Conservation (phyloP, 2,113 vertebrate genomes). For the Ctenomys sociabilis region DNA sequence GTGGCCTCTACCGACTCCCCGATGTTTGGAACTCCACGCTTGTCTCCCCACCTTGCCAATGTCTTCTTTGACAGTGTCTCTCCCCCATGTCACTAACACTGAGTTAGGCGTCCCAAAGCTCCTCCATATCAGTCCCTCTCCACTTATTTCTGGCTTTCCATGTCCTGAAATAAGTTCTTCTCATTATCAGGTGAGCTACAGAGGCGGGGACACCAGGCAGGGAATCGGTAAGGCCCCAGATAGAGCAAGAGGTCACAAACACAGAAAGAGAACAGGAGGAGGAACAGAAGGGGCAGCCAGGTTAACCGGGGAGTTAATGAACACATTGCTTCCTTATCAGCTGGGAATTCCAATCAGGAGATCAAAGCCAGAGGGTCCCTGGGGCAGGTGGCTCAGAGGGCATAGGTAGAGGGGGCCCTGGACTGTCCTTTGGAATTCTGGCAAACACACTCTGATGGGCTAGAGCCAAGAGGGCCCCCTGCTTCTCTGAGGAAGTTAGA, state of each 20-base stretch:
- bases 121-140: neutral
- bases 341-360: neutral
- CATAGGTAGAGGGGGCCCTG: too few species aligned
- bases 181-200: neutral
- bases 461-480: neutral
- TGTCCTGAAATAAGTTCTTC: neutral
- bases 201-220: neutral
- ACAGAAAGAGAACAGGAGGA: neutral
- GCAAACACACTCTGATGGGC: neutral
- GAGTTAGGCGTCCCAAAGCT: neutral
- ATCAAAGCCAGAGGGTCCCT: neutral
- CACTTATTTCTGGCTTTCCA: neutral
- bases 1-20: too few species aligned
- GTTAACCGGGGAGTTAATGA: slow-evolving; percentile 43
- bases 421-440: neutral
- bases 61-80: neutral
- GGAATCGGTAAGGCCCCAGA: neutral
- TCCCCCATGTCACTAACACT: too few species aligned
- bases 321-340: neutral
- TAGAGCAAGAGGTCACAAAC: neutral
- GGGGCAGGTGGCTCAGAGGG: neutral
- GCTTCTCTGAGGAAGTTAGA: too few species aligned
- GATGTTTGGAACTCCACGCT: neutral
- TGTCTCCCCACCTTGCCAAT: neutral
- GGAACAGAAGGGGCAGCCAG: neutral